A percentile compares a stretch with the other conserved stretches of the same genome.
phyloP scores from a whole-genome alignment of 37 sponge, comb jelly and placozoan species.

The Mnemiopsis leidyi region DNA sequence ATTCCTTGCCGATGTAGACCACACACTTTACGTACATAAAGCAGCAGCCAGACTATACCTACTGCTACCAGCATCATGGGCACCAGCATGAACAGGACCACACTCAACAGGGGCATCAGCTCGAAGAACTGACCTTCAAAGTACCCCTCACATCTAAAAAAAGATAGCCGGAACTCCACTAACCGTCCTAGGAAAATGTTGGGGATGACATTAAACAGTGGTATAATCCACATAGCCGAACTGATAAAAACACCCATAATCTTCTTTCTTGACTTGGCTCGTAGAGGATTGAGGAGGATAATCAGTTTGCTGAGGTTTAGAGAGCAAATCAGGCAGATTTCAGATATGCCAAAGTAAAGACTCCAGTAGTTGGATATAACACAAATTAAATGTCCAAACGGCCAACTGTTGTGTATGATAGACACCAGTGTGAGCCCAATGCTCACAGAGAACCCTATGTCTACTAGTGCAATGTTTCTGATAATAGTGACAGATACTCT shows the following conservation, averaged over 20 bases:
- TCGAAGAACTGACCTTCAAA: neutral
- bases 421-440: neutral
- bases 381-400: neutral
- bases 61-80: slow-evolving; percentile 1
- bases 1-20: slow-evolving; percentile 1
- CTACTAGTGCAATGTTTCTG: slow-evolving; percentile 16
- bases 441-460: neutral
- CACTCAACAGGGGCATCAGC: neutral
- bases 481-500: neutral
- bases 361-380: slow-evolving; percentile 10
- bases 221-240: slow-evolving; percentile 1
- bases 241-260: neutral
- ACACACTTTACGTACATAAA: neutral
- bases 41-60: neutral
- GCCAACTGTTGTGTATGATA: neutral
- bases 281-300: neutral
- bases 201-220: neutral
- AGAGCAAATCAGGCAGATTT: slow-evolving; percentile 23
- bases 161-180: neutral
- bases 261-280: neutral
- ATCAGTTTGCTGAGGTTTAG: neutral
- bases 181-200: neutral
- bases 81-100: neutral
- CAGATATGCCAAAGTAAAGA: slow-evolving; percentile 20
- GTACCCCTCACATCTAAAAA: slow-evolving; percentile 27